Conservation (phyloP, 1,140 invertebrate species). For the Drosophila teissieri region DNA sequence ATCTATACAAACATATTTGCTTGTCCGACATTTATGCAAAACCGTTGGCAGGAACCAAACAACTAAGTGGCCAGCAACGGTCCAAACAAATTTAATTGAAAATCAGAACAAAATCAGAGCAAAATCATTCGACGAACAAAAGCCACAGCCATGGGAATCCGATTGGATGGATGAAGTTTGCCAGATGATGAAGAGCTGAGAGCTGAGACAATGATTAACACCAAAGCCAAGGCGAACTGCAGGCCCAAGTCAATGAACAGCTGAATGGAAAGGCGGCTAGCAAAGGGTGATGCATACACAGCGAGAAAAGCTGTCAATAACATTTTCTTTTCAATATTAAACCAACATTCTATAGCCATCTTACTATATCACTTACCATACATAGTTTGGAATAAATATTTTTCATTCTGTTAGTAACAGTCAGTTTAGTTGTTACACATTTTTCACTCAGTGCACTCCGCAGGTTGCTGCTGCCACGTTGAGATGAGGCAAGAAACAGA, state of each 20-base stretch:
- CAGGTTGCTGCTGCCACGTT: slow-evolving; percentile 26
- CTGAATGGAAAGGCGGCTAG: background rate
- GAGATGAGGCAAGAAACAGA: slow-evolving; percentile 39
- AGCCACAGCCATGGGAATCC: slow-evolving; percentile 20
- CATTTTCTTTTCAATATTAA: background rate
- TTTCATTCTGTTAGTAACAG: background rate
- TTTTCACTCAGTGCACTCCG: slow-evolving; percentile 1
- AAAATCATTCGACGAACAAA: slow-evolving; percentile 59
- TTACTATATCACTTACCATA: too few relatives aligned
- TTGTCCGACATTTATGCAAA: slow-evolving; percentile 25
- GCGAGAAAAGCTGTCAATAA: background rate
- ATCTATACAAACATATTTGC: background rate
- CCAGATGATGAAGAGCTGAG: slow-evolving; percentile 19
- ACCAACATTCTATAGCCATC: background rate
- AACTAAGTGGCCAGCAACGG: slow-evolving; percentile 54
- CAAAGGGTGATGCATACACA: slow-evolving; percentile 4
- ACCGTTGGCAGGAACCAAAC: slow-evolving; percentile 67
- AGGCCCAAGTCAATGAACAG: slow-evolving; percentile 18
- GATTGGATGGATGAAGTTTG: slow-evolving; percentile 40
- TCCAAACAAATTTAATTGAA: slow-evolving; percentile 69
- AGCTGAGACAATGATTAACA: slow-evolving; percentile 34
- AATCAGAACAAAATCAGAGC: slow-evolving; percentile 63
- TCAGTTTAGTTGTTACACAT: too few relatives aligned
- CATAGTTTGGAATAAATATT: background rate
- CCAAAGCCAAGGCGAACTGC: slow-evolving; percentile 29